Conservation (phyloP, 2,797 vertebrate species). For the Yasuhikotakia modesta region DNA sequence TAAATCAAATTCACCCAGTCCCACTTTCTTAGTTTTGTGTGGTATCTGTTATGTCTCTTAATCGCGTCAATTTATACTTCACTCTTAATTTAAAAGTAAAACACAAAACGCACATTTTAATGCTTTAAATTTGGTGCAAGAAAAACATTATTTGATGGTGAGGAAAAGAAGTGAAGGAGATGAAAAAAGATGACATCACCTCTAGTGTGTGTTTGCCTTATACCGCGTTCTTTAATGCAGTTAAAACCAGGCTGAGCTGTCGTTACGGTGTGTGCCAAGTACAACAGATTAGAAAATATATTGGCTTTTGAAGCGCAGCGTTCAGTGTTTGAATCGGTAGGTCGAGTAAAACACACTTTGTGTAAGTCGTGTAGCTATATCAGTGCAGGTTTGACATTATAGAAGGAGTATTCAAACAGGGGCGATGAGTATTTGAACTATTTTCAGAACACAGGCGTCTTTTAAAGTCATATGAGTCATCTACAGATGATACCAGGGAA, state of each 20-base stretch:
- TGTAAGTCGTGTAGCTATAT: neutral
- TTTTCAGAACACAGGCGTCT: conserved; percentile 37
- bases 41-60: neutral
- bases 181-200: conserved; percentile 23
- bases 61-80: too few relatives aligned
- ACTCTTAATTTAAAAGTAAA: neutral
- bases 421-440: conserved; percentile 30
- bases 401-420: neutral
- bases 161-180: neutral
- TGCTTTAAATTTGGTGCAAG: neutral
- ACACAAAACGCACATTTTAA: neutral
- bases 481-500: conserved; percentile 41
- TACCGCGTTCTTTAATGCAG: conserved; percentile 9
- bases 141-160: neutral
- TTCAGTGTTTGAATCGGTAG: conserved; percentile 5
- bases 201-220: conserved; percentile 29
- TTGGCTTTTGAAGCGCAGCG: conserved; percentile 13
- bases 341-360: neutral
- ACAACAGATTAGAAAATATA: conserved; percentile 36
- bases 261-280: conserved; percentile 37
- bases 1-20: neutral
- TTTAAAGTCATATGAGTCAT: conserved; percentile 62
- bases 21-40: neutral
- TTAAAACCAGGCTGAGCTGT: conserved; percentile 18
- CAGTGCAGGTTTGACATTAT: conserved; percentile 2